Conservation (phyloP, 1,140 invertebrate genomes). For the Micrasema longulum region DNA sequence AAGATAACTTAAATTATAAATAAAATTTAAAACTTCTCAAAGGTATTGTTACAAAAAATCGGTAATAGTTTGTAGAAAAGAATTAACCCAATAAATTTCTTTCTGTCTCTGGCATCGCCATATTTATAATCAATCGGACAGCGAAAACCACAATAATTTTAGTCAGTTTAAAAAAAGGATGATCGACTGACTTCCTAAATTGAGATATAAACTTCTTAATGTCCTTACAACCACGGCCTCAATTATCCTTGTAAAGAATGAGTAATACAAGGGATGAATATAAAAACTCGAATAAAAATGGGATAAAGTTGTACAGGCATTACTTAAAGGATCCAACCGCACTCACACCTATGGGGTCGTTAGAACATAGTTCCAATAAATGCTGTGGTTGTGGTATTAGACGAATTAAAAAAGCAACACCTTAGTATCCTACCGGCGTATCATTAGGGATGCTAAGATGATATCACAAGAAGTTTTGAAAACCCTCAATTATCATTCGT, state of each 20-base stretch:
- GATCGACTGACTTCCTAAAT: slow-evolving; percentile 7
- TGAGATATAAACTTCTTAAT: slow-evolving; percentile 27
- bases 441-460: slow-evolving; percentile 43
- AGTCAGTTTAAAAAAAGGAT: no score
- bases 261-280: slow-evolving; percentile 5
- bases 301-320: slow-evolving; percentile 6
- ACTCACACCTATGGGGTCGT: slow-evolving; percentile 7
- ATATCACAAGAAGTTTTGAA: slow-evolving; percentile 25
- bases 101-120: no score
- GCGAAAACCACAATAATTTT: no score
- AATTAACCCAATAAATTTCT: no score
- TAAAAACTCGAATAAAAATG: slow-evolving; percentile 11
- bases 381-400: slow-evolving; percentile 30
- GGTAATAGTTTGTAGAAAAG: no score
- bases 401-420: slow-evolving; percentile 50
- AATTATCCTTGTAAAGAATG: slow-evolving; percentile 25
- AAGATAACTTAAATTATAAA: no score
- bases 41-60: no score
- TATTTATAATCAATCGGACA: no score
- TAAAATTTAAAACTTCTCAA: no score
- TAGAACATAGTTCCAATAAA: neutral
- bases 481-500: slow-evolving; percentile 25
- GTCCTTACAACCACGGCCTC: slow-evolving; percentile 14
- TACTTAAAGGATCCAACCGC: slow-evolving; percentile 9
- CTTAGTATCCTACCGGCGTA: slow-evolving; percentile 48